Percentiles rank a stretch among this genome's conserved stretches.
Evolutionary conservation across 2,888 invertebrate species (phyloP).

Genomic region (Athrips mouffetella): DNA sequence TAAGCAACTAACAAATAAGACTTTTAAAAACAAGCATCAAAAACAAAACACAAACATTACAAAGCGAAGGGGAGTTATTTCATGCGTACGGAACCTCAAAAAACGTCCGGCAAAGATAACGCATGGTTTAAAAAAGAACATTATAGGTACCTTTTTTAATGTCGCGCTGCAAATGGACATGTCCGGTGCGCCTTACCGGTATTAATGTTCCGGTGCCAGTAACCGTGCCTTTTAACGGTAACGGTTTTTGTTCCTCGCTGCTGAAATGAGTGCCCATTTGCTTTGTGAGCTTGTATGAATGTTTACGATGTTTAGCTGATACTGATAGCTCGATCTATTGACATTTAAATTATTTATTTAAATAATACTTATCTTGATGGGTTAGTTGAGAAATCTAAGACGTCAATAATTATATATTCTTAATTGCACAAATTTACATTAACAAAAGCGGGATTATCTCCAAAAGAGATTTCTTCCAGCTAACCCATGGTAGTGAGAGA

Average conservation of each 20-base stretch:
- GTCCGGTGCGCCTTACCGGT: slow-evolving; percentile 33
- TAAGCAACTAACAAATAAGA: background rate
- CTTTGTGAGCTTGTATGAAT: slow-evolving; percentile 6
- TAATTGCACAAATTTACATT: background rate
- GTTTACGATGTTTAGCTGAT: too few relatives aligned
- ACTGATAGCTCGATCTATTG: too few relatives aligned
- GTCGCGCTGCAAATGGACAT: slow-evolving; percentile 35
- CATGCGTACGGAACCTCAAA: slow-evolving; percentile 16
- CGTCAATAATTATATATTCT: background rate
- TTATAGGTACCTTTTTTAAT: slow-evolving; percentile 28
- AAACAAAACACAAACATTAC: slow-evolving; percentile 5
- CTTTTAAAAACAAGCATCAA: background rate
- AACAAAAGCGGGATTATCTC: too few relatives aligned
- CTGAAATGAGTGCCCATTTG: background rate
- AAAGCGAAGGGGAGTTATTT: slow-evolving; percentile 4
- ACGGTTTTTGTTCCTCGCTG: slow-evolving; percentile 28
- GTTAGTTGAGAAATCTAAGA: too few relatives aligned
- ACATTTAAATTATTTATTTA: background rate
- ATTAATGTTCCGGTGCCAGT: slow-evolving; percentile 32
- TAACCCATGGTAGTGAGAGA: too few relatives aligned
- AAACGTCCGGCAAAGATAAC: slow-evolving; percentile 30
- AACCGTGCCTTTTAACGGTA: slow-evolving; percentile 30
- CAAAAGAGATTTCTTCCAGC: background rate
- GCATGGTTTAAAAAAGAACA: slow-evolving; percentile 21
- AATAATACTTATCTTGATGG: background rate